These are phyloP conservation scores for Morone chrysops DNA, from an alignment of 2,113 vertebrate species.

Conservation along the genomic window DNA sequence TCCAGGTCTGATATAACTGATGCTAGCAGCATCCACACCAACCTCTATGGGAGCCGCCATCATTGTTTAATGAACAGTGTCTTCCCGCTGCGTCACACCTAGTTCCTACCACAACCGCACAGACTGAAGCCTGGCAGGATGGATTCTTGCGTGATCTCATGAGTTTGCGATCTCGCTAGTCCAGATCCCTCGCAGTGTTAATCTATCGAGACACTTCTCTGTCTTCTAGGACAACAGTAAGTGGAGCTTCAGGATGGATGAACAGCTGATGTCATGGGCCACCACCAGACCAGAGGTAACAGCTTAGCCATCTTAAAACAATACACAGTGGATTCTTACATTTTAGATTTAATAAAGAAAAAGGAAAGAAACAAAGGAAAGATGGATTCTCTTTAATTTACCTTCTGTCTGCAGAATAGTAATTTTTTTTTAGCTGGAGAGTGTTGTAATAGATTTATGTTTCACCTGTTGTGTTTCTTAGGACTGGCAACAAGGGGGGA, in stretches of 20 bases:
- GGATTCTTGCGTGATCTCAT: no score
- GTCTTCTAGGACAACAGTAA: conserved; percentile 86
- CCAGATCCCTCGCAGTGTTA: no score
- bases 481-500: conserved; percentile 89
- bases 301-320: neutral
- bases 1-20: no score
- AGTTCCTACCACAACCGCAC: no score
- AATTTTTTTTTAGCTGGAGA: neutral
- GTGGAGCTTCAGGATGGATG: conserved; percentile 88
- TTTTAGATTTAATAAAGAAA: no score
- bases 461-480: conserved; percentile 42
- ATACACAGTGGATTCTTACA: neutral
- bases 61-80: no score
- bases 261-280: conserved; percentile 88
- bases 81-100: no score
- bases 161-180: no score
- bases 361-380: neutral
- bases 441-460: neutral
- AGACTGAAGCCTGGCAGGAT: no score
- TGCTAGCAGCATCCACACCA: no score
- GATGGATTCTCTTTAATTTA: neutral
- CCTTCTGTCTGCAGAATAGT: neutral
- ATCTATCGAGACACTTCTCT: neutral
- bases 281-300: conserved; percentile 85
- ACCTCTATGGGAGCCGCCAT: no score